These are phyloP conservation scores for Leptinotarsa haldemani DNA, from an alignment of 2,888 invertebrate species.

Conservation along the genomic window DNA sequence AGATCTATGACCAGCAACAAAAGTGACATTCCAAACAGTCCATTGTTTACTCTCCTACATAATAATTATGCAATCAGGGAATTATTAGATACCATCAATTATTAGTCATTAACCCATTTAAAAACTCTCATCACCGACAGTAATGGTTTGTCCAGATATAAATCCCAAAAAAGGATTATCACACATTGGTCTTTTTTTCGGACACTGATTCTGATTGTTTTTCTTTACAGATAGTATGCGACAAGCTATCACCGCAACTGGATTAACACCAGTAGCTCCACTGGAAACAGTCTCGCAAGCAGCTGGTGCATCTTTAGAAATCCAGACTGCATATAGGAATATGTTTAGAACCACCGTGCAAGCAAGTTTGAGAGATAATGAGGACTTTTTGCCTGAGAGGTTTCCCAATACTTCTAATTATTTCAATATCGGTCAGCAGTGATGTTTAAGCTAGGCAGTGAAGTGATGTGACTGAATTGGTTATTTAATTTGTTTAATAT, in stretches of 20 bases:
- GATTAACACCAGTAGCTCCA: slow-evolving; percentile 65
- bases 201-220: not conserved
- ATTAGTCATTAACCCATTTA: too few species aligned
- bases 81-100: too few species aligned
- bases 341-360: slow-evolving; percentile 67
- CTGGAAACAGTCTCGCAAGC: slow-evolving; percentile 67
- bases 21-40: too few species aligned
- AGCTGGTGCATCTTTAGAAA: slow-evolving; percentile 66
- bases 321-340: slow-evolving; percentile 69
- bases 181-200: too few species aligned
- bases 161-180: too few species aligned
- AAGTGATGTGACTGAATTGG: slow-evolving; percentile 7
- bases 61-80: too few species aligned
- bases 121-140: too few species aligned
- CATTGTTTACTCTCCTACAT: too few species aligned
- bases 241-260: slow-evolving; percentile 68
- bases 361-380: slow-evolving; percentile 66
- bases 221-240: slow-evolving; percentile 59
- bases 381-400: slow-evolving; percentile 64
- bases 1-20: too few species aligned
- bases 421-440: slow-evolving; percentile 53
- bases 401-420: slow-evolving; percentile 64
- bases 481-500: slow-evolving; percentile 1
- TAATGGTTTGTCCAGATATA: too few species aligned
- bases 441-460: slow-evolving; percentile 11